Conservation (phyloP, 2,113 vertebrate genomes). For the Rutilus rutilus region DNA sequence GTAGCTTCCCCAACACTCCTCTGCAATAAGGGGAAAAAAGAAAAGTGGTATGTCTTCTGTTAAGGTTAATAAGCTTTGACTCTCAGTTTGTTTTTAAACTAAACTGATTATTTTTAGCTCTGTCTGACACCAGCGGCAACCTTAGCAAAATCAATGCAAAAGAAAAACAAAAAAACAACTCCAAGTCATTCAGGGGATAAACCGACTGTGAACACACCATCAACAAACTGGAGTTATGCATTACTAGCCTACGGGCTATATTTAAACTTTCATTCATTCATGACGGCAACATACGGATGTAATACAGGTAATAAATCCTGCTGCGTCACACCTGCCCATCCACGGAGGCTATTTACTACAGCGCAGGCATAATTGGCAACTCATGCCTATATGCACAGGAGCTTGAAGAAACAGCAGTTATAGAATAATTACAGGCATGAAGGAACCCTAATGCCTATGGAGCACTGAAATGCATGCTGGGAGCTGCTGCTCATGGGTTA, state of each 20-base stretch:
- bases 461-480: slow-evolving; percentile 16
- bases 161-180: neutral
- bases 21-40: no score
- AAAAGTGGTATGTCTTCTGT: neutral
- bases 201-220: neutral
- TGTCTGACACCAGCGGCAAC: neutral
- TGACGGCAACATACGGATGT: slow-evolving; percentile 23
- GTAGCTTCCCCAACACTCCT: neutral
- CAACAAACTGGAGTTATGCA: neutral
- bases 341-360: slow-evolving; percentile 31
- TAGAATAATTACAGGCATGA: slow-evolving; percentile 46
- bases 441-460: neutral
- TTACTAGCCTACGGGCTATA: neutral
- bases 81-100: slow-evolving; percentile 14
- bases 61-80: slow-evolving; percentile 9
- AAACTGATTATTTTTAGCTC: neutral
- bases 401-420: slow-evolving; percentile 20
- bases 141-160: slow-evolving; percentile 5
- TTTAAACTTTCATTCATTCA: slow-evolving; percentile 29
- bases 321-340: slow-evolving; percentile 29
- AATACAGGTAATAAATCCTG: slow-evolving; percentile 35
- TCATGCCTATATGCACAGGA: slow-evolving; percentile 22
- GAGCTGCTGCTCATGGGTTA: neutral
- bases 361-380: slow-evolving; percentile 22
- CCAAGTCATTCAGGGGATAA: slow-evolving; percentile 1